Conservation (phyloP, 1,140 invertebrate genomes). For the Oedothorax gibbosus region DNA sequence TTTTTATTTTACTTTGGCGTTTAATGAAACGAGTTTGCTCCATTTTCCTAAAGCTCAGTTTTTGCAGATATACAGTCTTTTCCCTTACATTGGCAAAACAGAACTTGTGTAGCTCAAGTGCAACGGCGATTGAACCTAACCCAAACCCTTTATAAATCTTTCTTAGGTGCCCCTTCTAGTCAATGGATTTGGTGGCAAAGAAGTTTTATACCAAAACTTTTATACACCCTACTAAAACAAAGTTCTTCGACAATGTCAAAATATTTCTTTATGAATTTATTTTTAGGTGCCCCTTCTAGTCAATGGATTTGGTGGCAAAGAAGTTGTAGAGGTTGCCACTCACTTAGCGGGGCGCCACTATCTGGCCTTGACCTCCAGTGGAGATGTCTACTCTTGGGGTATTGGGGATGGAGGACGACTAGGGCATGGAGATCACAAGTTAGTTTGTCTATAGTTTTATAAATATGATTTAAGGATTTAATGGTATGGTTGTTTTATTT, state of each 20-base stretch:
- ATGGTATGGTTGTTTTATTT: no score
- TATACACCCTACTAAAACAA: background rate
- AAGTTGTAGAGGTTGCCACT: slow-evolving; percentile 91
- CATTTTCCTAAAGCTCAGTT: no score
- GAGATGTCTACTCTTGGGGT: slow-evolving; percentile 93
- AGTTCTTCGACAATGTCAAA: background rate
- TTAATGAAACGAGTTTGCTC: no score
- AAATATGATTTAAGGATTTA: no score
- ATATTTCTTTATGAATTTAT: background rate
- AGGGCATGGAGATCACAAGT: slow-evolving; percentile 80
- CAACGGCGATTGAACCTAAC: no score
- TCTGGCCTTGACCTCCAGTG: slow-evolving; percentile 88
- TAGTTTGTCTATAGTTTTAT: background rate
- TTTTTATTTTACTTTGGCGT: no score
- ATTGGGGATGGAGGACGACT: slow-evolving; percentile 96
- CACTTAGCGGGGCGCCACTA: slow-evolving; percentile 94
- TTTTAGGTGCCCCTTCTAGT: slow-evolving; percentile 72
- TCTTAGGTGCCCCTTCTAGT: slow-evolving; percentile 72
- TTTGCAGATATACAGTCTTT: no score
- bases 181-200: slow-evolving; percentile 84
- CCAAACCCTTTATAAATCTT: background rate
- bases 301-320: slow-evolving; percentile 84
- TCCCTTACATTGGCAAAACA: no score
- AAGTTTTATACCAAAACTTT: no score
- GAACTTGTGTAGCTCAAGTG: no score